These are phyloP conservation scores for Polypedilum vanderplanki DNA, from an alignment of 1,140 invertebrate genomes.

Conservation along the genomic window DNA sequence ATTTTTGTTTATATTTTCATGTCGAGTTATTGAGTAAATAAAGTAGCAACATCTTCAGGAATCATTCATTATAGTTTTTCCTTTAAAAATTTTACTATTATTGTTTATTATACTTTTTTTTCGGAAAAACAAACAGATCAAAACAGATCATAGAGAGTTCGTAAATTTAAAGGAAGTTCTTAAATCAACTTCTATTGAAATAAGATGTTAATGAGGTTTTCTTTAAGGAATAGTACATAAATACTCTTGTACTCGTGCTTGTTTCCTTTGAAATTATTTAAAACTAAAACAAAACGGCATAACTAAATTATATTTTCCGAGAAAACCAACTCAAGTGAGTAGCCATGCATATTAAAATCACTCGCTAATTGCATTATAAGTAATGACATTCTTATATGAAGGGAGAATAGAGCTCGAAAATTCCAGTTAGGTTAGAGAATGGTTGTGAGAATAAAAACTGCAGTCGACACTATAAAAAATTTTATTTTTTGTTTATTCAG, in stretches of 20 bases:
- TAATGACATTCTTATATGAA: too few species aligned
- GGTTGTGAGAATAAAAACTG: too few species aligned
- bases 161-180: background rate
- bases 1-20: background rate
- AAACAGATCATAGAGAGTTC: background rate
- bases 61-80: background rate
- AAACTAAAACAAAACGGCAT: too few species aligned
- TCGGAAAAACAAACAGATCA: background rate
- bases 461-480: background rate
- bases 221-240: background rate
- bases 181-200: background rate
- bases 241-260: too few species aligned
- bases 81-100: background rate
- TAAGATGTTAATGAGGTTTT: background rate
- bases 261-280: too few species aligned
- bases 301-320: too few species aligned
- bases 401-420: too few species aligned
- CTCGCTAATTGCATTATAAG: too few species aligned
- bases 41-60: background rate
- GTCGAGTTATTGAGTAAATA: conserved; percentile 21
- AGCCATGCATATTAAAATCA: too few species aligned
- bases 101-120: background rate
- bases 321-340: too few species aligned
- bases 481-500: conserved; percentile 17
- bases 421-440: too few species aligned